phyloP scores from a whole-genome alignment of 1,140 invertebrate genomes.

The Bombus waltoni region DNA sequence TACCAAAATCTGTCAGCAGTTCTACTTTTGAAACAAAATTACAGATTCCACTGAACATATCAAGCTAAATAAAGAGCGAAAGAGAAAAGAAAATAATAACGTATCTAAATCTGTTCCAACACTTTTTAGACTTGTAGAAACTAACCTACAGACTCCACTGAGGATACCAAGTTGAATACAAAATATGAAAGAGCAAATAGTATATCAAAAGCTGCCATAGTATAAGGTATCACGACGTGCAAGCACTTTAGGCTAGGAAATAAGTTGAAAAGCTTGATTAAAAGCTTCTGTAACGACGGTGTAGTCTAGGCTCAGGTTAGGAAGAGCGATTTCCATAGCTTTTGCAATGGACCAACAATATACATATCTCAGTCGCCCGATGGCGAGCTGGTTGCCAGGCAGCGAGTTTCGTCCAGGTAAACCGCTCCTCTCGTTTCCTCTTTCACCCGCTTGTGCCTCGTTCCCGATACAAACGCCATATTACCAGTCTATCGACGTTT shows the following conservation, averaged over 20 bases:
- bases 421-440: constrained; percentile 51
- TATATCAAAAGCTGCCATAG: no score
- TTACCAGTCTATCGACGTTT: constrained; percentile 46
- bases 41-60: no score
- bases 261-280: not conserved
- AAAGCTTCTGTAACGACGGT: not conserved
- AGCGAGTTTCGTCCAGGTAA: constrained; percentile 44
- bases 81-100: no score
- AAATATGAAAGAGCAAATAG: no score
- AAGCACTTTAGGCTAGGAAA: not conserved
- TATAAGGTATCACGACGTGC: not conserved
- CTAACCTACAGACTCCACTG: no score
- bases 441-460: constrained; percentile 5
- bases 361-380: constrained; percentile 24
- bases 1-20: no score
- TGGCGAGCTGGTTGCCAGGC: constrained; percentile 52
- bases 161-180: no score
- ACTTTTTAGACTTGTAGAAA: no score
- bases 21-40: no score
- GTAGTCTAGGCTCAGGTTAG: not conserved
- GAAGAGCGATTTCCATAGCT: constrained; percentile 58
- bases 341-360: constrained; percentile 28
- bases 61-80: no score
- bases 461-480: constrained; percentile 35
- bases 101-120: no score